Conservation (phyloP, 2,888 invertebrate genomes). For the Aspidapion aeneum region DNA sequence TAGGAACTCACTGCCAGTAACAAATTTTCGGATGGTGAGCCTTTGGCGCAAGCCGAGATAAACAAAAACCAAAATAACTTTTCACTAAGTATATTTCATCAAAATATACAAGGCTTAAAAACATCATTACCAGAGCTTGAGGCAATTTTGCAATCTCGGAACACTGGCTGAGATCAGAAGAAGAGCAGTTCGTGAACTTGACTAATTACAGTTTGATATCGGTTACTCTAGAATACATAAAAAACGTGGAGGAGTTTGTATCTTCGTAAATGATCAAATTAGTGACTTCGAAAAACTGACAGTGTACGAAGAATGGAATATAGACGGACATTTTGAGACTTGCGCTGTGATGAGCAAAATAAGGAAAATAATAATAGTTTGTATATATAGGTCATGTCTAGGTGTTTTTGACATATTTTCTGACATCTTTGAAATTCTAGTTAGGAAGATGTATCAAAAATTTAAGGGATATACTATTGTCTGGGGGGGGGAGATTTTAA, state of each 20-base stretch:
- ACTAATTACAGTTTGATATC: too few species aligned
- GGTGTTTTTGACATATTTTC: background rate
- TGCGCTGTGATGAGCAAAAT: background rate
- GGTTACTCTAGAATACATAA: background rate
- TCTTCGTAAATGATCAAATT: background rate
- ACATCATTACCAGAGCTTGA: background rate
- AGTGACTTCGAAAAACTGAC: background rate
- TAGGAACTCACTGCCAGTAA: background rate
- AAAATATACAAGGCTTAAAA: background rate
- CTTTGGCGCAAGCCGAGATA: background rate
- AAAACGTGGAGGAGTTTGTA: background rate
- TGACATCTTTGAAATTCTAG: background rate
- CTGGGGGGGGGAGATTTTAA: background rate
- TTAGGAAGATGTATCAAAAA: background rate
- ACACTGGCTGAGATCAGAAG: too few species aligned
- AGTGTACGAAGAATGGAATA: background rate
- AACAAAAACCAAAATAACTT: background rate
- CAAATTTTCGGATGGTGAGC: background rate
- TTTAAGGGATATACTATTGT: background rate
- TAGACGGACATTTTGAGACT: background rate
- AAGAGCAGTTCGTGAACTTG: too few species aligned
- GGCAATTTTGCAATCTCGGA: too few species aligned
- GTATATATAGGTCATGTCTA: background rate
- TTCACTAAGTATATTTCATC: background rate
- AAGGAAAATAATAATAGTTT: background rate